Conservation (phyloP, 2,113 vertebrate species). For the Sturnira hondurensis region DNA sequence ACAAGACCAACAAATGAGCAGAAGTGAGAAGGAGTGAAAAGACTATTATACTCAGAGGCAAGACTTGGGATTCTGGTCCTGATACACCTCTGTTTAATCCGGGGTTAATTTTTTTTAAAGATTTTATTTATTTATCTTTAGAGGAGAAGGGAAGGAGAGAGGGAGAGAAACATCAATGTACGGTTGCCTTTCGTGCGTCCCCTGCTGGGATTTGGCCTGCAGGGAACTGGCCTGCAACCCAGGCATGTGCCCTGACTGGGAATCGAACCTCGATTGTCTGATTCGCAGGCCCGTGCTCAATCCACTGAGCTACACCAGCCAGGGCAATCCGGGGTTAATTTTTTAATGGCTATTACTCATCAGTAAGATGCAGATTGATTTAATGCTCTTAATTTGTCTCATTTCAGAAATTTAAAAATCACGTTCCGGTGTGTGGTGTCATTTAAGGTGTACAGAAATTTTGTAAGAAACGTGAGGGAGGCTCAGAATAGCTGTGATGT, state of each 20-base stretch:
- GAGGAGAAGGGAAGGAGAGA: no score
- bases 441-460: background rate
- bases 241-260: no score
- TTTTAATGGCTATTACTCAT: background rate
- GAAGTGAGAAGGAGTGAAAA: background rate
- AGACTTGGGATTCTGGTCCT: background rate
- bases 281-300: no score
- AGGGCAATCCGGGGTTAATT: background rate
- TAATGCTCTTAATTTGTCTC: background rate
- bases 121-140: no score
- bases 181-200: no score
- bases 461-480: background rate
- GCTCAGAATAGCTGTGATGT: background rate
- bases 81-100: background rate
- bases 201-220: no score
- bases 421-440: background rate
- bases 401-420: background rate
- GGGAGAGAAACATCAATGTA: no score
- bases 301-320: no score
- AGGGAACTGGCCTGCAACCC: no score
- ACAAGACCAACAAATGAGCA: background rate
- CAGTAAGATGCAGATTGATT: constrained; percentile 13
- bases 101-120: background rate
- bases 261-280: no score
- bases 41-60: background rate